Percentiles rank a stretch among this genome's conserved stretches.
Conservation (phyloP, 2,113 vertebrate genomes). For the Amblyopsis rosae region DNA sequence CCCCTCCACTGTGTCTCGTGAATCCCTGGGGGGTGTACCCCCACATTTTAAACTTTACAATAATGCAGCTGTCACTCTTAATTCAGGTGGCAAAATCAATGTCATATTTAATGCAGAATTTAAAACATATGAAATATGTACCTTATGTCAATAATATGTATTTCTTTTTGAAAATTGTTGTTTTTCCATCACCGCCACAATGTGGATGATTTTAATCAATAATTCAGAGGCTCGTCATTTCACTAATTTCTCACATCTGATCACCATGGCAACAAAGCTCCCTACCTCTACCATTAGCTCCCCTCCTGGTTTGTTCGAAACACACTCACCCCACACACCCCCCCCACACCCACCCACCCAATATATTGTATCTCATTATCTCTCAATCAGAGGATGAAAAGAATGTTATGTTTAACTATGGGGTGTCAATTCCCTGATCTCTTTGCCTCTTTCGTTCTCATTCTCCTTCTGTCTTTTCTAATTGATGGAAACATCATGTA, state of each 20-base stretch:
- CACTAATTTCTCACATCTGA: conserved; percentile 58
- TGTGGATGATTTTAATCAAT: conserved; percentile 58
- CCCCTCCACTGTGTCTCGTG: no score
- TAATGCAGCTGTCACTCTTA: not conserved
- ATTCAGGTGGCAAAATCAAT: conserved; percentile 4
- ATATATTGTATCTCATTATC: conserved; percentile 65
- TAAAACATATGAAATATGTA: not conserved
- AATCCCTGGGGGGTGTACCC: no score
- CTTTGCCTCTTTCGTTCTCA: not conserved
- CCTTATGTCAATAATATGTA: conserved; percentile 20
- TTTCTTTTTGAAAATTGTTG: conserved; percentile 35
- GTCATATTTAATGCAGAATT: conserved; percentile 13
- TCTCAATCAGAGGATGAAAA: conserved; percentile 44
- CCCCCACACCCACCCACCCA: conserved; percentile 3
- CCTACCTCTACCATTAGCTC: conserved; percentile 30
- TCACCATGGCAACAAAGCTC: conserved; percentile 69
- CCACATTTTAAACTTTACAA: not conserved
- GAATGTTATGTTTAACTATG: conserved; percentile 52
- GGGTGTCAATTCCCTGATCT: conserved; percentile 19
- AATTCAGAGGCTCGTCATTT: conserved; percentile 56
- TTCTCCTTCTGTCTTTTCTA: not conserved
- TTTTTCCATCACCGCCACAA: conserved; percentile 18
- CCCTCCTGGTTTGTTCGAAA: conserved; percentile 2
- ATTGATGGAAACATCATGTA: not conserved
- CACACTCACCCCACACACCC: conserved; percentile 15